phyloP scores from a whole-genome alignment of 2,797 vertebrate species.

The Scyliorhinus canicula region DNA sequence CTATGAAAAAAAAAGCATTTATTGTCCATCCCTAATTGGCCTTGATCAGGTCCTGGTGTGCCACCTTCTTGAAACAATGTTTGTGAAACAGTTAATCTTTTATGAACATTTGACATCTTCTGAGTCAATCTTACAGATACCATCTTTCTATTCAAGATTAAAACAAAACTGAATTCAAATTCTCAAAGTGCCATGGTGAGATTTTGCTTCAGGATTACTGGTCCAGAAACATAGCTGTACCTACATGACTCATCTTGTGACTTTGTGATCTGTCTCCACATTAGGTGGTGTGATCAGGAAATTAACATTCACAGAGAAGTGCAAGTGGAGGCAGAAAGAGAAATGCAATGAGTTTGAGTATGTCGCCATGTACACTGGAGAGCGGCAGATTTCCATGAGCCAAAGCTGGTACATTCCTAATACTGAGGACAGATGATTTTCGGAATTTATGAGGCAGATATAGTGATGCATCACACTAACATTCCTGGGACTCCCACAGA shows the following conservation, averaged over 20 bases:
- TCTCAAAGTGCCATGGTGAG: not conserved
- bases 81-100: not conserved
- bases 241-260: not conserved
- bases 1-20: too few relatives aligned
- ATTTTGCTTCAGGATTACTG: not conserved
- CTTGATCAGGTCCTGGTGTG: not conserved
- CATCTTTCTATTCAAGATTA: not conserved
- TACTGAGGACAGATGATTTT: not conserved
- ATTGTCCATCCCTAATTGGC: not conserved
- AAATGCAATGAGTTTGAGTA: too few relatives aligned
- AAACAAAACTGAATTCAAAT: not conserved
- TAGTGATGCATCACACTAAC: not conserved
- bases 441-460: not conserved
- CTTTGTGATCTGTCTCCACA: not conserved
- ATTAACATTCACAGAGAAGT: not conserved
- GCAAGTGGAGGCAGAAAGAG: not conserved
- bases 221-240: too few relatives aligned
- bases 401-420: not conserved
- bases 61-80: not conserved
- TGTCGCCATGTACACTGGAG: not conserved
- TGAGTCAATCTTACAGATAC: not conserved
- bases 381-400: not conserved
- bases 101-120: not conserved
- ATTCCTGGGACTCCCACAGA: constrained; percentile 13
- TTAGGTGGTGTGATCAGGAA: not conserved